These are phyloP conservation scores for Gasterosteus aculeatus DNA, from an alignment of 2,113 vertebrate species.

Conservation along the genomic window DNA sequence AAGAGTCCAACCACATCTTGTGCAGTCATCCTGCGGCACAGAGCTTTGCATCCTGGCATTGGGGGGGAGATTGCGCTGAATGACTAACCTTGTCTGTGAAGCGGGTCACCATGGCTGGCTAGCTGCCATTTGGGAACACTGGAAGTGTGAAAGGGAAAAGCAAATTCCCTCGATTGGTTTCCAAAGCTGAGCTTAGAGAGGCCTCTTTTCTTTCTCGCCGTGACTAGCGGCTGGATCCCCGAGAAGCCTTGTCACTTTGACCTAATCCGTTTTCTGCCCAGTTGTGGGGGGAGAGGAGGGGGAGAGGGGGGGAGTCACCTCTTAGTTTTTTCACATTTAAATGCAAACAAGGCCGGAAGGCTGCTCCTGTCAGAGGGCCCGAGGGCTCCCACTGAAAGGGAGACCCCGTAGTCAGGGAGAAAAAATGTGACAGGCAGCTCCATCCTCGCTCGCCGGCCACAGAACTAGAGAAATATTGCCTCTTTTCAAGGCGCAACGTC, in stretches of 20 bases:
- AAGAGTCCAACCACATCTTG: background rate
- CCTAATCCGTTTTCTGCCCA: conserved; percentile 92
- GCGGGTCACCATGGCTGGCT: conserved; percentile 75
- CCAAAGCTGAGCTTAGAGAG: conserved; percentile 79
- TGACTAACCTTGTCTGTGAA: conserved; percentile 56
- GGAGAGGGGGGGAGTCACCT: conserved; percentile 85
- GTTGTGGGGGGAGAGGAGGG: conserved; percentile 79
- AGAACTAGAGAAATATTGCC: conserved; percentile 87
- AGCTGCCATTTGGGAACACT: conserved; percentile 69
- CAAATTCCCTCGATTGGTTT: conserved; percentile 69
- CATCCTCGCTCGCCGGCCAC: conserved; percentile 83
- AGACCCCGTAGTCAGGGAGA: conserved; percentile 89
- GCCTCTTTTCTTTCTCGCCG: conserved; percentile 80
- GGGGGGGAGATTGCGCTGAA: conserved; percentile 48
- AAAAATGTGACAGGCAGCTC: conserved; percentile 96
- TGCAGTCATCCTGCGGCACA: background rate
- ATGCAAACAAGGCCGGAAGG: conserved; percentile 91
- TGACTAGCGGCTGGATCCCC: conserved; percentile 60
- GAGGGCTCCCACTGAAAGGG: conserved; percentile 89
- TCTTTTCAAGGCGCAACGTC: conserved; percentile 78
- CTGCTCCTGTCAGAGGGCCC: conserved; percentile 78
- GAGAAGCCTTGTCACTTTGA: conserved; percentile 82
- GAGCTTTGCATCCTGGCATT: conserved; percentile 31
- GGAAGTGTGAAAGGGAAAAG: conserved; percentile 74
- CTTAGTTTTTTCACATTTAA: conserved; percentile 91